Percentiles rank a stretch among this genome's conserved stretches.
phyloP scores from a whole-genome alignment of 2,797 vertebrate genomes.

The Acanthis flammea region DNA sequence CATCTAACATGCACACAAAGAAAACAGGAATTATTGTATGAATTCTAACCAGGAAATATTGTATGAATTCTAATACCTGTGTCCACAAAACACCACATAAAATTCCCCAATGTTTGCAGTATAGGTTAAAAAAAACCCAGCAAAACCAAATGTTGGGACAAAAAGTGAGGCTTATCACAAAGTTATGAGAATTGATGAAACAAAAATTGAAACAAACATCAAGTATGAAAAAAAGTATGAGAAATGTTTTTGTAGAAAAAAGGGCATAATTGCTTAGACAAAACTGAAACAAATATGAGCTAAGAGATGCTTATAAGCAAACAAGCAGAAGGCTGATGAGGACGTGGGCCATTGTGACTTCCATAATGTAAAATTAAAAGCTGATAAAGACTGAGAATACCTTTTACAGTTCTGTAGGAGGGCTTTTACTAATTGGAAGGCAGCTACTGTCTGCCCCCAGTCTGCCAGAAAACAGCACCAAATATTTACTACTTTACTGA shows the following conservation, averaged over 20 bases:
- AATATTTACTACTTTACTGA: slow-evolving; percentile 10
- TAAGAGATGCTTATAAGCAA: neutral
- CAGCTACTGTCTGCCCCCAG: neutral
- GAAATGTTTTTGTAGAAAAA: neutral
- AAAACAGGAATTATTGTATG: neutral
- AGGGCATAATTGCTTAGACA: neutral
- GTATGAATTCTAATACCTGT: neutral
- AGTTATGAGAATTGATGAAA: neutral
- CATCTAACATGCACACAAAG: neutral
- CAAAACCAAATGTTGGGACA: accelerated
- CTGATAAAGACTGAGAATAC: neutral
- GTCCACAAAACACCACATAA: neutral
- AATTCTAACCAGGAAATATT: neutral
- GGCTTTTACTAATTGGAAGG: neutral
- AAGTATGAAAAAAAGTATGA: neutral
- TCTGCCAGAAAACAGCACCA: neutral
- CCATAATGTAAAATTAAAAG: neutral
- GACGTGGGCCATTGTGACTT: neutral
- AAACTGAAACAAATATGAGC: neutral
- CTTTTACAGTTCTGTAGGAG: slow-evolving; percentile 1
- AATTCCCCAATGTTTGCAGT: neutral
- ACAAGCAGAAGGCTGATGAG: neutral
- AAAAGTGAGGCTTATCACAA: neutral
- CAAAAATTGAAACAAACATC: neutral
- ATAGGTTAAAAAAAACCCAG: neutral